These are phyloP conservation scores for Syngnathoides biaculeatus DNA, from an alignment of 2,113 vertebrate species.

Conservation along the genomic window DNA sequence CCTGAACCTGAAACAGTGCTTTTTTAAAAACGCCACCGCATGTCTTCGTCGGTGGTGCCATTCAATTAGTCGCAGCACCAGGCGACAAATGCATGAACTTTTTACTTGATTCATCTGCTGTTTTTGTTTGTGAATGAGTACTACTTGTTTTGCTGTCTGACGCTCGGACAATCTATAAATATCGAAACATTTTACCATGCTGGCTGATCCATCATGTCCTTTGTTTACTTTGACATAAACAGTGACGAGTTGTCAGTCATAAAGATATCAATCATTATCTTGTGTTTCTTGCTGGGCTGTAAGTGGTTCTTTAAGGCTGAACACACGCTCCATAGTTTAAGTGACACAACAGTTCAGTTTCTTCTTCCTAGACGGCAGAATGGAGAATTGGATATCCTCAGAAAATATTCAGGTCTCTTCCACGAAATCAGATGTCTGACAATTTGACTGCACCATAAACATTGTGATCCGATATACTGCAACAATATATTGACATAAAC, in stretches of 20 bases:
- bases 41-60: slow-evolving; percentile 34
- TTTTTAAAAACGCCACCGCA: slow-evolving; percentile 59
- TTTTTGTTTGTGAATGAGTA: background rate
- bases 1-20: slow-evolving; percentile 65
- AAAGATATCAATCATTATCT: background rate
- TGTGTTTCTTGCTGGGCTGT: background rate
- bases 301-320: slow-evolving; percentile 1
- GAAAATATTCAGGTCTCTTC: background rate
- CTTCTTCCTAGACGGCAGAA: background rate
- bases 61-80: slow-evolving; percentile 24
- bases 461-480: too few species aligned
- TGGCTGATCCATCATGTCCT: too few species aligned
- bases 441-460: too few species aligned
- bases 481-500: too few species aligned
- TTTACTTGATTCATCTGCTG: too few species aligned
- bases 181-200: background rate
- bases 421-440: background rate
- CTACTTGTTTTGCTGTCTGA: slow-evolving; percentile 16
- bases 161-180: background rate
- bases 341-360: background rate
- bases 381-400: background rate
- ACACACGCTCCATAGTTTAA: background rate
- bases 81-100: slow-evolving; percentile 15
- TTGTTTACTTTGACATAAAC: too few species aligned
- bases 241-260: background rate